These are phyloP conservation scores for Ancistrus triradiatus DNA, from an alignment of 2,113 vertebrate species.

Conservation along the genomic window DNA sequence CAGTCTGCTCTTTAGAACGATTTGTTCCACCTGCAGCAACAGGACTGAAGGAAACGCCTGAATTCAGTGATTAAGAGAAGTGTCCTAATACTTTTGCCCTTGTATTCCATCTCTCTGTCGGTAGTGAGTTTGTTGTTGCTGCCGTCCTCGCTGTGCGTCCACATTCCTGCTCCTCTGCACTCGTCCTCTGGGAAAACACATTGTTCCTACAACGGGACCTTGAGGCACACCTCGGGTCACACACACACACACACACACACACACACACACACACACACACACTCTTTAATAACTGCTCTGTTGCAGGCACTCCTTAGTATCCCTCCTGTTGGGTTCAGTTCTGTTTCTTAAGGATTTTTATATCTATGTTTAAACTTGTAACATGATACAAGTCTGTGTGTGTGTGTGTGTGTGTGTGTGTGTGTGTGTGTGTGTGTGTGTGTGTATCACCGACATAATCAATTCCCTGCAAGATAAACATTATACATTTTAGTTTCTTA, in stretches of 20 bases:
- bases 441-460: too few species aligned
- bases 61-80: too few species aligned
- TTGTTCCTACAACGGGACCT: conserved; percentile 30
- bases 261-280: conserved; percentile 14
- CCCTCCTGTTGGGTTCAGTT: too few species aligned
- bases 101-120: conserved; percentile 43
- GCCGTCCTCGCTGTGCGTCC: conserved; percentile 52
- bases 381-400: too few species aligned
- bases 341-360: too few species aligned
- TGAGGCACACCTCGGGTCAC: conserved; percentile 62
- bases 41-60: too few species aligned
- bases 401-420: neutral
- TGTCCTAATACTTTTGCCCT: conserved; percentile 29
- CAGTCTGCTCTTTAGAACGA: too few species aligned
- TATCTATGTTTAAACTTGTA: too few species aligned
- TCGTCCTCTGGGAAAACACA: conserved; percentile 63
- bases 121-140: conserved; percentile 47
- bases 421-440: neutral
- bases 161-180: conserved; percentile 80
- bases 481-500: too few species aligned
- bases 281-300: conserved; percentile 8
- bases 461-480: too few species aligned
- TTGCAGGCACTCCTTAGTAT: neutral
- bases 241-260: conserved; percentile 3
- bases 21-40: too few species aligned